Base-by-base conservation (phyloP, 2,113 vertebrate genomes). In the Rana temporaria region DNA sequence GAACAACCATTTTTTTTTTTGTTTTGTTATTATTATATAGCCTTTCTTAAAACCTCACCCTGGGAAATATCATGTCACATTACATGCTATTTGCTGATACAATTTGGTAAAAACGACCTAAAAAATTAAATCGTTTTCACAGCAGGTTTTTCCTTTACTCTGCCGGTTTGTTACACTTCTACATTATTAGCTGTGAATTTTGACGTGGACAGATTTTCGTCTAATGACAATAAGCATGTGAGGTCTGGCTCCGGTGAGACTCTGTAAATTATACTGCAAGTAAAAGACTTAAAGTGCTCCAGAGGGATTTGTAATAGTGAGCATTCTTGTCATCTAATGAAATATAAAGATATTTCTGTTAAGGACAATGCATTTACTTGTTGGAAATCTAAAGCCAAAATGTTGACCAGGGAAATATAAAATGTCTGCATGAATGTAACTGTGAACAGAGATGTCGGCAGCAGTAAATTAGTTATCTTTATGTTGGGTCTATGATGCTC, bases 81-180 rank as follows among this genome's bases (percentile, higher is more conserved):
- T 85, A 87, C 60, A 60, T 88, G 87, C 88, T 87, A 90, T 90
- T 89, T 89, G 88, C 85, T 92, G 88, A 91, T 85, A 82, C 88
- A 93, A 90, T 92, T 90, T 92, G 90, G 89, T 90, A 86, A 88
- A 90, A 84, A 90, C 92, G 90, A 91, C 90, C 90, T 90, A 86
- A 88, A 30, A 90, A 84, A 90, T 87, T 74, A 91, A 93, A 91
- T 90, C 90, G 86, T 59, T 68, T 89, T 91, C 90, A 89, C 87
- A 90, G 89, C 85, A 30, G 86, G 86, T 90, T 93, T 93, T 93
- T 89, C 86, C 56, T 86, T 56, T 90, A 88, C 85, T 83, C 79
- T 85, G 79, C 86, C 84, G 42, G 24, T 76, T 14, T 79, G 12
- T 15, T 79, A 78, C 72, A 56, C 84, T 20, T 34, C 83, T 55